Evolutionary conservation across 92 coral and sea anemone species (phyloP), one percentile per base, ranked within the genome.

Genomic region (Epizoanthus fatuus): DNA sequence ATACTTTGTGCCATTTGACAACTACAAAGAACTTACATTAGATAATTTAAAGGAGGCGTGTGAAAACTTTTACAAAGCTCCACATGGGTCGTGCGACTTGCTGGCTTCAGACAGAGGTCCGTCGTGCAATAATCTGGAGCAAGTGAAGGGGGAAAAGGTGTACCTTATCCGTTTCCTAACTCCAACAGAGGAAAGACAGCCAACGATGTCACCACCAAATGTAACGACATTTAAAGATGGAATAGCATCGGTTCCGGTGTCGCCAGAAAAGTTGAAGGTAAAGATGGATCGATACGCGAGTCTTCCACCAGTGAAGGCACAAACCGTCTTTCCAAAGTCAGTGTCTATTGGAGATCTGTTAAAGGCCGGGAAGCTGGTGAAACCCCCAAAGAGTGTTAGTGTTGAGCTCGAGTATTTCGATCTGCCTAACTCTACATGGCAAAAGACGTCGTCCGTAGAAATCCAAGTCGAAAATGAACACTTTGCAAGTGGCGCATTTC

Each of bases 361-460:
- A 9, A 66, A 54, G 4, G 86, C 76, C 9, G 64, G 79, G 1
- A 67, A 82, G 47, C 54, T 67, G 12, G 66, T 79, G 7, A 72
- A 20, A 42, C 81, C 83, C 3, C 73, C 71, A 70, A 74, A 90
- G 54, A 51, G 57, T 44, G 86, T 77, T 45, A 22, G 64, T 56
- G 72, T 90, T 17, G 66, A 74, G 51, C 84, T 85, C 70, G 93
- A 90, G 81, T 71, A 55, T 79, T 90, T 90, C 86, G 84, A 90
- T 79, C 86, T 90, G 20, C 74, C 82, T 72, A 75, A 85, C 16
- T 77, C 77, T 64, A 68, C 70, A 80, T 90, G 87, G 90, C 56
- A 72, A n/a, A 52, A 58, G 77, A 40, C 74, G 56, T 79, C 68
- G 15, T 40, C 76, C 68, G 70, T 89, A 69, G 49, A 65, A 57